Conservation (phyloP, 2,888 invertebrate species). For the Strigamia maritima region DNA sequence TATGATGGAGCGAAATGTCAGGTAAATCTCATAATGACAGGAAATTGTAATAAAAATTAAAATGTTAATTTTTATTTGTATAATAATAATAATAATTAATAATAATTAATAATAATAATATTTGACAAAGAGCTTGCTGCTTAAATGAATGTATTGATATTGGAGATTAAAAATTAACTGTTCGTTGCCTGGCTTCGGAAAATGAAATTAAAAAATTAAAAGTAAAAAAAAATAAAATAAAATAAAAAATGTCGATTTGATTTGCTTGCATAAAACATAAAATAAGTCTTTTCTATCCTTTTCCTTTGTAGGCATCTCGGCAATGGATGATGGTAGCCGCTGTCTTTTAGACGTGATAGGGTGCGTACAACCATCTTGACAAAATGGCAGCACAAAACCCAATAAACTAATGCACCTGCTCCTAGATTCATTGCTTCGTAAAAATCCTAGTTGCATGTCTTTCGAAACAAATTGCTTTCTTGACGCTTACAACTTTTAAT, state of each 20-base stretch:
- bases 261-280: constrained; percentile 18
- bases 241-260: background rate
- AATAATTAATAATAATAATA: background rate
- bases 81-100: background rate
- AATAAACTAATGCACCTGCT: constrained; percentile 27
- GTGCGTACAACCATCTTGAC: constrained; percentile 43
- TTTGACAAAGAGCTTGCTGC: background rate
- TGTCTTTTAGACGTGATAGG: constrained; percentile 50
- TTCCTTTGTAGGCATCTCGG: constrained; percentile 39
- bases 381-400: constrained; percentile 21
- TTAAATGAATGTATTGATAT: background rate
- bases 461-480: background rate
- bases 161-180: background rate
- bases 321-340: constrained; percentile 51
- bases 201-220: background rate
- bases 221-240: background rate
- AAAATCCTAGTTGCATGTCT: background rate
- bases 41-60: background rate
- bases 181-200: constrained; percentile 19
- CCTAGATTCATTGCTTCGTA: constrained; percentile 8
- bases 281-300: constrained; percentile 27
- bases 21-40: background rate
- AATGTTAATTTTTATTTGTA: no score
- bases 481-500: background rate
- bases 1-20: background rate